Conservation (phyloP, 1,140 invertebrate genomes). For the Atta colombica region DNA sequence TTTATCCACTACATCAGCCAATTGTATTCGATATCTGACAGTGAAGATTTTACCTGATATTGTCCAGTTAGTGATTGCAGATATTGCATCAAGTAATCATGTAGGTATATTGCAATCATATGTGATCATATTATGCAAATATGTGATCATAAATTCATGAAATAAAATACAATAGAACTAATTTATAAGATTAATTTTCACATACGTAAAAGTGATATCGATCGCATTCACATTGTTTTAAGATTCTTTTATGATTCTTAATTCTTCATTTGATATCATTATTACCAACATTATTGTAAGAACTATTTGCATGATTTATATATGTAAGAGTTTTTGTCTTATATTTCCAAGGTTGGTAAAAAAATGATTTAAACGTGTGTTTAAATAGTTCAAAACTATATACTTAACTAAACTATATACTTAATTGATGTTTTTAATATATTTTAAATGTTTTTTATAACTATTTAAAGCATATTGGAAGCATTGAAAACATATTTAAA, state of each 20-base stretch:
- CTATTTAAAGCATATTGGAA: too few relatives aligned
- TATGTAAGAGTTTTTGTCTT: not conserved
- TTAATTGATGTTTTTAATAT: too few relatives aligned
- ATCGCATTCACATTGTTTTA: conserved; percentile 25
- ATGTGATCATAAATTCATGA: conserved; percentile 35
- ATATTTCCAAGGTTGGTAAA: not conserved
- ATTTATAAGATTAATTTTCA: conserved; percentile 47
- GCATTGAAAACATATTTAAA: too few relatives aligned
- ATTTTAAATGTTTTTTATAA: too few relatives aligned
- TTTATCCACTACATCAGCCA: conserved; percentile 36
- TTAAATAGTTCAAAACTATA: too few relatives aligned
- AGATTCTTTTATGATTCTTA: conserved; percentile 5
- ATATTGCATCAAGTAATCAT: conserved; percentile 53
- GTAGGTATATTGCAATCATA: not conserved
- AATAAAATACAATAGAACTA: conserved; percentile 55
- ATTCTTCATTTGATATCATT: conserved; percentile 1
- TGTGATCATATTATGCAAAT: conserved; percentile 5
- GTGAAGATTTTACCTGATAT: conserved; percentile 32
- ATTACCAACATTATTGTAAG: not conserved
- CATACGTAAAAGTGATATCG: conserved; percentile 31
- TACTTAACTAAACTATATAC: too few relatives aligned
- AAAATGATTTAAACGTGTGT: too few relatives aligned
- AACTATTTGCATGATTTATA: not conserved
- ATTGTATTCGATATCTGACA: conserved; percentile 42
- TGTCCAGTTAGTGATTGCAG: conserved; percentile 50